phyloP scores from a whole-genome alignment of 2,113 vertebrate species.

The Polypterus senegalus region DNA sequence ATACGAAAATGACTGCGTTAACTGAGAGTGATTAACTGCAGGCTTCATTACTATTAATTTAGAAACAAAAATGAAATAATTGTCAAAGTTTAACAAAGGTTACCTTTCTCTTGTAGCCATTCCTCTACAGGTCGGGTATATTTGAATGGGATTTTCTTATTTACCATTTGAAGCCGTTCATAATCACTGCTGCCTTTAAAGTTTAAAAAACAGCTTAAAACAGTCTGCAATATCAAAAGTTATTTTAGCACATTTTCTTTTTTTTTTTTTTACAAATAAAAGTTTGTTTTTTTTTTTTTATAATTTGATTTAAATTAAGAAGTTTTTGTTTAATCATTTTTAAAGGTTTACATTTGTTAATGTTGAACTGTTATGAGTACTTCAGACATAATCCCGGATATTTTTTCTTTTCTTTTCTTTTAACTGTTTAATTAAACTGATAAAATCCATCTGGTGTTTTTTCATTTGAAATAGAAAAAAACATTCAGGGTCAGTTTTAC shows the following conservation, averaged over 20 bases:
- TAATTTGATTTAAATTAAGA: too few species aligned
- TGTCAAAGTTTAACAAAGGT: conserved; percentile 69
- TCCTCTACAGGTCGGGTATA: conserved; percentile 97
- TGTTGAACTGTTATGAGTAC: too few species aligned
- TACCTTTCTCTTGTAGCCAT: conserved; percentile 99
- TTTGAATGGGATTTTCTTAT: conserved; percentile 99
- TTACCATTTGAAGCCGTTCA: conserved; percentile 98
- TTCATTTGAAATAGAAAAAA: conserved; percentile 7
- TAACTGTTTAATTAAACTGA: conserved; percentile 46
- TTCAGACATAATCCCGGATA: not conserved
- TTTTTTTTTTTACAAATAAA: conserved; percentile 39
- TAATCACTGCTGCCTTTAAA: conserved; percentile 99
- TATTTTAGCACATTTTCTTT: conserved; percentile 41
- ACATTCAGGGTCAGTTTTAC: too few species aligned
- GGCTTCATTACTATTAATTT: conserved; percentile 48
- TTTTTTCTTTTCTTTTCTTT: not conserved
- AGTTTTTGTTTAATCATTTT: too few species aligned
- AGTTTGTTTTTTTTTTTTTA: conserved; percentile 24
- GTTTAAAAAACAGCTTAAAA: conserved; percentile 98
- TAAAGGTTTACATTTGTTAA: too few species aligned
- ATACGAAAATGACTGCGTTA: conserved; percentile 22
- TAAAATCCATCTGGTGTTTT: conserved; percentile 52
- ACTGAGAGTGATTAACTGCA: conserved; percentile 62
- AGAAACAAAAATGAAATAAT: conserved; percentile 43
- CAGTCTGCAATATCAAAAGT: conserved; percentile 45